Base-by-base conservation (phyloP, 2,113 vertebrate genomes). In the Gopherus evgoodei region DNA sequence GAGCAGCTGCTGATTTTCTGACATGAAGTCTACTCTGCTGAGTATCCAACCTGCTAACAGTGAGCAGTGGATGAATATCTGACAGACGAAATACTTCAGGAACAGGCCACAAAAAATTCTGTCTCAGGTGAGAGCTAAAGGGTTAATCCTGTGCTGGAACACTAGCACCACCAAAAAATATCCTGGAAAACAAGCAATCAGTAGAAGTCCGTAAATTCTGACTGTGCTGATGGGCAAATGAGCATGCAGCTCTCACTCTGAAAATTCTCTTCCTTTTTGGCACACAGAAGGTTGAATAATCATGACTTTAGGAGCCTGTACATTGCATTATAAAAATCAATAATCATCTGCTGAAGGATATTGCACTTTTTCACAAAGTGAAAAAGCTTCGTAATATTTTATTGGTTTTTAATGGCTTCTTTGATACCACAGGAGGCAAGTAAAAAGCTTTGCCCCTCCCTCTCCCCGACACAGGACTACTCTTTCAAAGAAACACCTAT, bases 1-100 rank as follows among this genome's bases (percentile, higher is more conserved):
- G 98, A 99, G 98, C 98, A 97, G 98, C 96, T 97, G 98, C 98
- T 97, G 98, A 96, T 98, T 97, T 98, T 98, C 97, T 98, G 98
- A 98, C 99, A 99, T 90, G 44, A 96, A 97, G 97, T 97, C 97
- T 98, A 97, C 97, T 97, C 95, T 87, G 96, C 97, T 86, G 98
- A 97, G 98, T 97, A 98, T 98, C 98, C 96, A 97, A 97, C 98
- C 98, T 93, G 95, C 97, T 96, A 95, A 96, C 97, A 12, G 84
- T 44, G 94, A 96, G 96, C 86, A 79, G 50, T 47, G 85, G 98
- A 97, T 92, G 97, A 96, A 96, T 96, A 95, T 96, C 97, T 97
- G 98, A 98, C 98, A 98, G 98, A 83, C 87, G 11, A 54, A 91
- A 95, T 95, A 95, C 93, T 91, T 95, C 96, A 93, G 97, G 92